Base-by-base conservation (phyloP, 2,888 invertebrate genomes). In the Lasioglossum lativentre region DNA sequence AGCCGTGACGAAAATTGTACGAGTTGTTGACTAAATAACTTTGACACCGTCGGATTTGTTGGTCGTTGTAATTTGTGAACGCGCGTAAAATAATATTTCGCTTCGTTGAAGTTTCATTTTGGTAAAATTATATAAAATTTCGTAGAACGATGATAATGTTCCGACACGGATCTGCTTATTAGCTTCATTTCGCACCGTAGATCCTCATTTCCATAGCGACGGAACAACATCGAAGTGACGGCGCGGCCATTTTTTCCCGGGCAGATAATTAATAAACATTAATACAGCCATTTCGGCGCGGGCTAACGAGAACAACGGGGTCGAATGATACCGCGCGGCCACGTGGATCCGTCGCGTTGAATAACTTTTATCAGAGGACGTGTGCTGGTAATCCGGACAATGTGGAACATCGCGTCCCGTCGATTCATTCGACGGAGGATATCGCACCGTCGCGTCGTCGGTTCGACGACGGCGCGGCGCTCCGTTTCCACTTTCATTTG, bases 401-500 rank as follows among this genome's bases (percentile, higher is more conserved):
- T 40, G 68, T 12, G 38, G 19, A 71, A 14, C 19, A 68, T 4
- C 40, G 52, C 27, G n/a, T 45, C 6, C 30, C 42, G n/a, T 30
- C 34, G 78, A 78, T 71, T 52, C 47, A 27, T 45, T n/a, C 40
- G 34, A 0, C 19, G 34, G 19, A 56, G 56, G 27, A 52, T 52
- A 66, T 66, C 66, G 12, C 4, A 5, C 0, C 68, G 34, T 34
- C n/a, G n/a, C n/a, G 38, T 4, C 68, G 71, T 56, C 42, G 73
- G 19, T 27, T 16, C 34, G 34, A 16, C 12, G 56, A n/a, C 30
- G 47, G 47, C 47, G 47, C 12, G 56, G 56, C 16, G n/a, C 34
- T 73, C 16, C 73, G 45, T 79, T 73, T 19, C 72, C 59, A 40
- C 45, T 45, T 45, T 63, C 78, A 59, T 63, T 19, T 34, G 72